phyloP scores from a whole-genome alignment of 2,113 vertebrate genomes.

The Hippocampus barbouri region DNA sequence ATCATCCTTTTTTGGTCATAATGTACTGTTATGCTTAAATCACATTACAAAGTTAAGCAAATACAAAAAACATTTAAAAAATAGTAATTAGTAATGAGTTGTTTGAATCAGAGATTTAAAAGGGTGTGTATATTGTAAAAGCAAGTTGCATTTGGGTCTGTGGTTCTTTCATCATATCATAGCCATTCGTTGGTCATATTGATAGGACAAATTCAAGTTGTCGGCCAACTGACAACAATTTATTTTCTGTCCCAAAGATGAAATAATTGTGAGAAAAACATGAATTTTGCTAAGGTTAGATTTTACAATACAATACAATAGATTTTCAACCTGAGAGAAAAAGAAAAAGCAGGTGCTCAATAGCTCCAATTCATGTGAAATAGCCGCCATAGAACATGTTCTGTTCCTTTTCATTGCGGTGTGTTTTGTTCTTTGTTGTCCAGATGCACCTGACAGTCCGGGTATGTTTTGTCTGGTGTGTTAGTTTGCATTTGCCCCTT shows the following conservation, averaged over 20 bases:
- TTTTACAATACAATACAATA: conserved; percentile 24
- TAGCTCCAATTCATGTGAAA: conserved; percentile 55
- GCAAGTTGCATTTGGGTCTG: neutral
- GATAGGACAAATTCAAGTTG: neutral
- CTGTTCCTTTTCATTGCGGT: conserved; percentile 58
- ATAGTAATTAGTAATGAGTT: neutral
- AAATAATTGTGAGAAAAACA: neutral
- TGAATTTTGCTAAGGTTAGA: conserved; percentile 33
- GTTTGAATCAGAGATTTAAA: neutral
- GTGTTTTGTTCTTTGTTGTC: conserved; percentile 68
- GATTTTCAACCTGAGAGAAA: conserved; percentile 21
- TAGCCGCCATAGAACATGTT: conserved; percentile 63
- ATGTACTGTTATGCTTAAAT: too few species aligned
- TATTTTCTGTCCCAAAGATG: neutral
- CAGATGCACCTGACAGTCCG: conserved; percentile 71
- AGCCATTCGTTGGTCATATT: neutral
- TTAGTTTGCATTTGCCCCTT: conserved; percentile 47
- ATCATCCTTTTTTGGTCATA: too few species aligned
- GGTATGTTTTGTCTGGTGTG: conserved; percentile 72
- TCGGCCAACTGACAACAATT: neutral
- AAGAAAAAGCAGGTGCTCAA: conserved; percentile 49
- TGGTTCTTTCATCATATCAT: neutral
- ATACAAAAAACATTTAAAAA: neutral
- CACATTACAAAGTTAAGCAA: neutral
- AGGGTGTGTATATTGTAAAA: neutral